These are phyloP conservation scores for Tachystola acroxantha DNA, from an alignment of 2,888 invertebrate genomes.

Conservation along the genomic window DNA sequence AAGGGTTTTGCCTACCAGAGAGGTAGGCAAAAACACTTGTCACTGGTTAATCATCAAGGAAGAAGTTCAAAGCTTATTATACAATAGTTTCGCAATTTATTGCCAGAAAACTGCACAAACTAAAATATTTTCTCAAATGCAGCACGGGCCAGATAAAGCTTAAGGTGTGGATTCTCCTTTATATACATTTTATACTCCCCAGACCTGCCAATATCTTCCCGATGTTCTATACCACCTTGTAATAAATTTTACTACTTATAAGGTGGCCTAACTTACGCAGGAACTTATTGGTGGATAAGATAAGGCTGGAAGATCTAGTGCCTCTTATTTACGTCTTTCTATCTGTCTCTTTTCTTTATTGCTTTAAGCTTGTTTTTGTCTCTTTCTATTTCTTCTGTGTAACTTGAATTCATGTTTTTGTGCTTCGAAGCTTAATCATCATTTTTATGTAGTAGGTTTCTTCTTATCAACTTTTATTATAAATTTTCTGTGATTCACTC, in stretches of 20 bases:
- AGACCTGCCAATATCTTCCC: not conserved
- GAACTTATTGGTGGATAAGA: conserved; percentile 9
- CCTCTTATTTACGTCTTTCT: conserved; percentile 3
- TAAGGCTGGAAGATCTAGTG: conserved; percentile 6
- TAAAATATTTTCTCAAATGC: too few relatives aligned
- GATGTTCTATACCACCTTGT: conserved; percentile 1
- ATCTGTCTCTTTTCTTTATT: not conserved
- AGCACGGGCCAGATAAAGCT: too few relatives aligned
- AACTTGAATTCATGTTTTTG: not conserved
- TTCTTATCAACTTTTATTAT: too few relatives aligned
- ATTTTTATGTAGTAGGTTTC: not conserved
- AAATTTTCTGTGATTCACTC: too few relatives aligned
- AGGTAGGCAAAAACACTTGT: too few relatives aligned
- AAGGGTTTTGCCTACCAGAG: too few relatives aligned
- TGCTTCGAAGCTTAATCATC: not conserved
- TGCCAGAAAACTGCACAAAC: too few relatives aligned
- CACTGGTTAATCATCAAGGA: too few relatives aligned
- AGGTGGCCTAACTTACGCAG: conserved; percentile 4
- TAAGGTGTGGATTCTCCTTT: too few relatives aligned
- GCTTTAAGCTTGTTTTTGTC: not conserved
- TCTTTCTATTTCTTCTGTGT: not conserved
- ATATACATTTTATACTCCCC: not conserved
- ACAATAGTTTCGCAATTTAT: too few relatives aligned
- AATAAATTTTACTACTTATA: conserved; percentile 5
- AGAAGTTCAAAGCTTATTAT: too few relatives aligned